Evolutionary conservation across 2,888 invertebrate genomes (phyloP), one percentile per base, ranked within the genome.

Genomic region (Nomada ferruginata): DNA sequence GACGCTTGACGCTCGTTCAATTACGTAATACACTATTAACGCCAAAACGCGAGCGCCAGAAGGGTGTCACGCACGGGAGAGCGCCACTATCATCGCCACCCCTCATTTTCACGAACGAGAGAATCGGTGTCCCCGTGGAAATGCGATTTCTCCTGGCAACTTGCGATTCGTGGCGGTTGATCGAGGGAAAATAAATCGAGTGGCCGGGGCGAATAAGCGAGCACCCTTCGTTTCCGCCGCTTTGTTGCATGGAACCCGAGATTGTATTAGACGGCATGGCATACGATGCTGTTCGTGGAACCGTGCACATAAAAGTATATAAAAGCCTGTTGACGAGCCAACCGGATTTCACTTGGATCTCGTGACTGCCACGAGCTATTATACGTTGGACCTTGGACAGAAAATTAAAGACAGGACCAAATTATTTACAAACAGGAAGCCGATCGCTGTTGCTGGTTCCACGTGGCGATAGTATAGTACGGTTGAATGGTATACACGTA

Each of bases 291-390:
- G 42, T 78, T 79, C 75, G 29, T 74, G 78, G 44, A 68, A 69
- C 71, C 61, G 36, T 36, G 36, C 36, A 36, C 84, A 85, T 88
- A 85, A 85, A 72, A 87, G 53, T 36, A 36, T 36, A 36, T 36
- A 36, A 36, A 36, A 36, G 83, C 77, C 63, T 81, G 81, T 79
- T 89, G 83, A 85, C 84, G 80, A 85, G 77, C 81, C 81, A 47
- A 59, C 61, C 76, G 80, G 84, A 53, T 83, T 70, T 77, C 75
- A 79, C 71, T 71, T 82, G 76, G 80, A 76, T 86, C 50, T 23
- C 85, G 83, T 85, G 87, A 83, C 85, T 84, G 76, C 77, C 86
- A 55, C 76, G 50, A 10, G 23, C 76, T 78, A 81, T 85, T 74
- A 73, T 59, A 42, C 18, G 36, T 77, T 77, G 81, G 55, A 47